Percentiles rank a stretch among this genome's conserved stretches.
These are phyloP conservation scores for Dasysyrphus albostriatus DNA, from an alignment of 2,888 invertebrate species.

Conservation along the genomic window DNA sequence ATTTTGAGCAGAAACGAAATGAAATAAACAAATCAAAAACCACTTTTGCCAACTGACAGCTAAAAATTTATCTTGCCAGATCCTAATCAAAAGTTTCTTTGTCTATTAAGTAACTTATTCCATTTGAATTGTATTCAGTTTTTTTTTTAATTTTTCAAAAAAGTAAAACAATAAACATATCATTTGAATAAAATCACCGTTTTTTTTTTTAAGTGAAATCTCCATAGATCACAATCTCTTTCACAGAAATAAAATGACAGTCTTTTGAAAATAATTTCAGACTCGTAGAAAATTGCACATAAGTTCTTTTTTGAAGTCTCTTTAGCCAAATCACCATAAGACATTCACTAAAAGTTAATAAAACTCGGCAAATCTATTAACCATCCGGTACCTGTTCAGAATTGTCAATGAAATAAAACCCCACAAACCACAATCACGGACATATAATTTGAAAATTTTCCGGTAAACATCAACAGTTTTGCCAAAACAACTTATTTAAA, in stretches of 20 bases:
- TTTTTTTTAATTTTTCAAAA: no score
- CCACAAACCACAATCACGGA: conserved; percentile 9
- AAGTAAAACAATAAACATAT: neutral
- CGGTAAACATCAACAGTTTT: neutral
- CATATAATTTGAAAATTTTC: conserved; percentile 19
- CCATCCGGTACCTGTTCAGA: conserved; percentile 11
- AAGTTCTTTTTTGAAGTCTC: neutral
- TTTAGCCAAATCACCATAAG: neutral
- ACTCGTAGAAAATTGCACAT: neutral
- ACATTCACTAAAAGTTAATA: neutral
- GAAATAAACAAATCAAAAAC: no score
- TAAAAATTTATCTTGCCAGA: no score
- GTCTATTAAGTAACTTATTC: no score
- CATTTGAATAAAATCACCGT: neutral
- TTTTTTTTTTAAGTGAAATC: conserved; percentile 24
- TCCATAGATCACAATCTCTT: conserved; percentile 12
- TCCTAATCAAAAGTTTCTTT: no score
- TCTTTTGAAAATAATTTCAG: conserved; percentile 15
- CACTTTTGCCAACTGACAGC: no score
- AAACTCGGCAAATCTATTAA: conserved; percentile 22
- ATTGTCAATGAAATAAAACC: conserved; percentile 1
- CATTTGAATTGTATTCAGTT: no score
- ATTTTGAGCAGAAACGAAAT: no score
- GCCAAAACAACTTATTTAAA: conserved; percentile 18
- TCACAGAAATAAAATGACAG: conserved; percentile 5